Evolutionary conservation across 92 coral and sea anemone genomes (phyloP), one percentile per base, ranked within the genome.

Genomic region (Epizoanthus ramosus): DNA sequence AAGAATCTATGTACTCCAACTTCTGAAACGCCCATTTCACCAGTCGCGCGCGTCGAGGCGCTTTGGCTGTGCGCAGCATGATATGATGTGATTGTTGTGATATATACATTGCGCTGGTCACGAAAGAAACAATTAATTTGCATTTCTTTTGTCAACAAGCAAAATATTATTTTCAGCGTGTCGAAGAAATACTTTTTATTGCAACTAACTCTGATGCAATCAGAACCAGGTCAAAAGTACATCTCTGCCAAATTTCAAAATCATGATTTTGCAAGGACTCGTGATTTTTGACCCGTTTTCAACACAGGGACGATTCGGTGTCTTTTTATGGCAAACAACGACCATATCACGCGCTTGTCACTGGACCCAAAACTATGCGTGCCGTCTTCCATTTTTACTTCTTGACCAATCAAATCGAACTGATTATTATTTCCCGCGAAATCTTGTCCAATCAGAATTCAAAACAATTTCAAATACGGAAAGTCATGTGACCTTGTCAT

Each of bases 341-440:
- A 53, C 58, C 39, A 8, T 76, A 87, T 92, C 97, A 93, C 97
- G 97, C 94, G 95, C 95, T 83, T 13, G 88, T 92, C 95, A 91
- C 87, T 87, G 28, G 92, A 85, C 81, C 57, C 41, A 73, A 74
- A 68, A 21, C 72, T 58, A 18, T 77, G 68, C 71, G 65, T 21
- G 56, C 28, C 35, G 71, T 74, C 43, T 64, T 56, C 80, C 65
- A 75, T 61, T 45, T 74, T 74, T 85, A 71, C 6, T 24, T 24
- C 37, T 69, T 56, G 14, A 57, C 97, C 97, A 93, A 93, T 91
- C 94, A 88, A 65, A 86, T 84, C 72, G 63, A 75, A 86, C 86
- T 61, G 1, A 70, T 75, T 69, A 13, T 16, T 28, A 50, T 80
- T 91, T 91, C 94, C 87, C 97, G 97, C 97, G 91, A 91, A 91